These are phyloP conservation scores for Aromia moschata DNA, from an alignment of 2,888 invertebrate species.

Conservation along the genomic window DNA sequence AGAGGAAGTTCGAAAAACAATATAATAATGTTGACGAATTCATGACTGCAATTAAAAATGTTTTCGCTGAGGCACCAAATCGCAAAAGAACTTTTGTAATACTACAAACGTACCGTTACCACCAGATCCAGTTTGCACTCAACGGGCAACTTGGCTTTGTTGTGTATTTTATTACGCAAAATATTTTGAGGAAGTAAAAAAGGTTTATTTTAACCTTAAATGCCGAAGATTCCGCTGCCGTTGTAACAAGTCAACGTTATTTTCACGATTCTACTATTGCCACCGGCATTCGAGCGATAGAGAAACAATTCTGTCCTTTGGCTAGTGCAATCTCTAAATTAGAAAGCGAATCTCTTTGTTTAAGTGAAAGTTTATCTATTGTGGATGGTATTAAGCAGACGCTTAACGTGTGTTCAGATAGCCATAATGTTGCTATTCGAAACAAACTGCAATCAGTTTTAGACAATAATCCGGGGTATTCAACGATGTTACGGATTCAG, in stretches of 20 bases:
- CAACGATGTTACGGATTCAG: no score
- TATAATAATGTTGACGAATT: constrained; percentile 46
- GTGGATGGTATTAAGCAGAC: neutral
- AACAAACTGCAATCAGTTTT: neutral
- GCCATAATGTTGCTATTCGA: neutral
- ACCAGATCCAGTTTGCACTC: constrained; percentile 49
- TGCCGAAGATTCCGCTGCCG: neutral
- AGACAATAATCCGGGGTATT: no score
- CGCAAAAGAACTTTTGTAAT: constrained; percentile 31
- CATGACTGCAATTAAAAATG: constrained; percentile 45
- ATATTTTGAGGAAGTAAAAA: neutral
- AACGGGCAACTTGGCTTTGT: constrained; percentile 46
- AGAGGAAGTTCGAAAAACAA: constrained; percentile 44
- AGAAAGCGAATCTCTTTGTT: neutral
- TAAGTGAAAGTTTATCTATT: neutral
- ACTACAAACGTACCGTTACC: constrained; percentile 45
- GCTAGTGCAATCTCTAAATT: neutral
- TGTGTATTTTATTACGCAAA: neutral
- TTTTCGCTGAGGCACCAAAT: constrained; percentile 49
- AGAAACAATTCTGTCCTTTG: neutral
- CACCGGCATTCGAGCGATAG: neutral
- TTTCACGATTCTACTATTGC: neutral
- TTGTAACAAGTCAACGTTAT: neutral
- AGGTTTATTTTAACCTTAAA: neutral
- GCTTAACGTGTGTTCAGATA: neutral